Percentiles rank a stretch among this genome's conserved stretches.
phyloP scores from a whole-genome alignment of 2,797 vertebrate species.

The Gallirallus australis region DNA sequence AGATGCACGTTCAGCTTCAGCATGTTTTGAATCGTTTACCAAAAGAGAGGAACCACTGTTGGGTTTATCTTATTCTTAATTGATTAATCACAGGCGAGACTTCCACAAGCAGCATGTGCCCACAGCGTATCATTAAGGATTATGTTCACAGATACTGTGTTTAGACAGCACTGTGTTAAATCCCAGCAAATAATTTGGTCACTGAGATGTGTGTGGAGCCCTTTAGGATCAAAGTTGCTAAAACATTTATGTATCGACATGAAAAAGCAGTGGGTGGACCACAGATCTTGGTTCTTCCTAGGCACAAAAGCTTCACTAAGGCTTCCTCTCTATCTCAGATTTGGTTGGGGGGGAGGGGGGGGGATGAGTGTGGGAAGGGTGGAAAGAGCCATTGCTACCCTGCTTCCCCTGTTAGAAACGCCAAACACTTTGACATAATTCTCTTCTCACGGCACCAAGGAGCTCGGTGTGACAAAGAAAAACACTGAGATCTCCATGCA shows the following conservation, averaged over 20 bases:
- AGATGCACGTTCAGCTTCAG: not conserved
- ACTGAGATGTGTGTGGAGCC: not conserved
- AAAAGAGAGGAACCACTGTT: not conserved
- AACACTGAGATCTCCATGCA: not conserved
- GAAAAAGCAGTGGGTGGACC: not conserved
- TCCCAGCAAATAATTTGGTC: conserved; percentile 29
- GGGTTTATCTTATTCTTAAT: not conserved
- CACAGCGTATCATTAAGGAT: conserved; percentile 6
- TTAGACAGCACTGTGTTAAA: conserved; percentile 28
- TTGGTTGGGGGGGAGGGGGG: too few relatives aligned
- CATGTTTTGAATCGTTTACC: accelerated
- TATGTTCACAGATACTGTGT: conserved; percentile 15
- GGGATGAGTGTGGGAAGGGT: too few relatives aligned
- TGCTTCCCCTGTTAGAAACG: not conserved
- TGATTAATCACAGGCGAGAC: conserved; percentile 27
- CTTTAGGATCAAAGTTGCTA: conserved; percentile 8
- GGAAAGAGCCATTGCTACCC: not conserved
- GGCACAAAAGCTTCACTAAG: not conserved
- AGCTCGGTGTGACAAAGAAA: not conserved
- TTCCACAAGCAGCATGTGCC: not conserved
- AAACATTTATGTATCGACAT: not conserved
- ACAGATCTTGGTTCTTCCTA: not conserved
- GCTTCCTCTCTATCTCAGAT: not conserved
- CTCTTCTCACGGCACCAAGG: not conserved
- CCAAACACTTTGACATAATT: not conserved